Conservation (phyloP, 2,113 vertebrate genomes). For the Haliaeetus leucogaster region DNA sequence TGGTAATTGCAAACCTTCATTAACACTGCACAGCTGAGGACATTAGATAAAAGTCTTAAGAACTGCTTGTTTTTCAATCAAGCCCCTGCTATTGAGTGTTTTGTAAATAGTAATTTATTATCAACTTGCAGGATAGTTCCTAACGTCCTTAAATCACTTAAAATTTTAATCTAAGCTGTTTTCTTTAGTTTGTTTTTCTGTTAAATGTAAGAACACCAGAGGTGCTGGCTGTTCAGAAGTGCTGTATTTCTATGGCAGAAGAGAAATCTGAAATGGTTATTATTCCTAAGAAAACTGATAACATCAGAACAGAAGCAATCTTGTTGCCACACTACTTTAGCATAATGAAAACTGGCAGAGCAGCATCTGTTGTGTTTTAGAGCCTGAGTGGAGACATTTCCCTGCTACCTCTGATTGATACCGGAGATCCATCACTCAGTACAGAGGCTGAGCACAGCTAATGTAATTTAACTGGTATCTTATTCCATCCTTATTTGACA, state of each 20-base stretch:
- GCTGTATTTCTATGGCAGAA: neutral
- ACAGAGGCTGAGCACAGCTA: neutral
- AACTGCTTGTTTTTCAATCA: constrained; percentile 70
- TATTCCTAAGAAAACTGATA: neutral
- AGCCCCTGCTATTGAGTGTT: constrained; percentile 50
- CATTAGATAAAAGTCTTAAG: constrained; percentile 77
- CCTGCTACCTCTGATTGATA: neutral
- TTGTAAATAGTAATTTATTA: constrained; percentile 56
- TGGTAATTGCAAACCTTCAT: constrained; percentile 83
- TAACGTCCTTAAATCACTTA: constrained; percentile 53
- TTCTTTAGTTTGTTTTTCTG: neutral
- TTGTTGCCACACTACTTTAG: neutral
- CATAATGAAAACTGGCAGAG: neutral
- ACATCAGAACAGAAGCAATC: neutral
- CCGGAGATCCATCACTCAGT: neutral
- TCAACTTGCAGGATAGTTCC: constrained; percentile 37
- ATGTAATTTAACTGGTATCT: neutral
- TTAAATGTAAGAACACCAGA: neutral
- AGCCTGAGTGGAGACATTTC: neutral
- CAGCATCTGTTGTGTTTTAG: neutral
- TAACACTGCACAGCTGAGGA: constrained; percentile 83
- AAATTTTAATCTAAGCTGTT: constrained; percentile 7
- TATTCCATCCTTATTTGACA: neutral
- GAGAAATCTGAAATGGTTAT: neutral
- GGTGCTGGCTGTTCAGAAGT: neutral